Evolutionary conservation across 2,888 invertebrate genomes (phyloP), one percentile per base, ranked within the genome.

Genomic region (Acrocera orbiculus): DNA sequence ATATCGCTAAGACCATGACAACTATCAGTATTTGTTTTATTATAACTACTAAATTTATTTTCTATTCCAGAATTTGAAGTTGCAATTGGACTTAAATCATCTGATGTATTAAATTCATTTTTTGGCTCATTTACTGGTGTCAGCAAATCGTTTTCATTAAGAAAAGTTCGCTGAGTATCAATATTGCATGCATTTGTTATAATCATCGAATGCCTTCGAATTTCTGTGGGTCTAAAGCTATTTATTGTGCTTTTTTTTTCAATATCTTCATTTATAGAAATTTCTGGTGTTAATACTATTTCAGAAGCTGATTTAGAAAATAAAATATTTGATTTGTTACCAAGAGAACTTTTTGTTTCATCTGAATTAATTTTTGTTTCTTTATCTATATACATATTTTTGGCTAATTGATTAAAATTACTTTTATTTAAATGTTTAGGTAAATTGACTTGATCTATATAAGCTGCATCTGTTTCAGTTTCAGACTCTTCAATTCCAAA

Each of bases 401-500:
- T 27, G 4, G 22, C n/a, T 16, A 16, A 8, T 16, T 27, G 27
- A 11, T 34, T 23, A n/a, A 23, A 11, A n/a, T 27, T n/a, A 22
- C 15, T 28, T 34, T 34, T 34, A n/a, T 13, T 11, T 22, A n/a
- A n/a, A n/a, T n/a, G n/a, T n/a, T n/a, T n/a, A 27, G 19, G 26
- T 14, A 36, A 35, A 16, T 30, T 25, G 27, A 36, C 35, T n/a
- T 42, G 39, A 23, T 42, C 41, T 23, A 43, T 38, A 31, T 42
- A 39, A 20, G 46, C 38, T 4, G 48, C 46, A 41, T 51, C 49
- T 1, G 48, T 47, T 37, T 50, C 53, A 4, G 52, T 51, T 39
- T 52, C 52, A 44, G 65, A 59, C 41, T 63, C 57, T 10, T 65
- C 65, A 47, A 69, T 65, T 35, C 66, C 65, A 10, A 67, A 61